Base-by-base conservation (phyloP, 2,113 vertebrate species). In the Tringa solitaria region DNA sequence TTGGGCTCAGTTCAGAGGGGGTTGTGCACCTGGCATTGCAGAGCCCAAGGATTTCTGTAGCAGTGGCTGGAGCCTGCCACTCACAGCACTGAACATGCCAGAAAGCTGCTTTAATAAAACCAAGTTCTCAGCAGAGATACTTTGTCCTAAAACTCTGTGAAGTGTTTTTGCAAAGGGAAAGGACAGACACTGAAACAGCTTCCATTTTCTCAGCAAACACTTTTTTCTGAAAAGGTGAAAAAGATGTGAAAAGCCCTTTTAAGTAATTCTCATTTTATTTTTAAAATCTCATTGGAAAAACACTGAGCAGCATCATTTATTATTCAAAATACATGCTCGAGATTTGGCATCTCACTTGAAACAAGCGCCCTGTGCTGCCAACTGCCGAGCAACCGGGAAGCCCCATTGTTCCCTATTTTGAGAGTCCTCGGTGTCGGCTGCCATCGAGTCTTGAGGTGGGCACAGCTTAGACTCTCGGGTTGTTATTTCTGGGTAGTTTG, bases 331-430 rank as follows among this genome's bases (percentile, higher is more conserved):
- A 45, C 26, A 39, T 17, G 22, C 32, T 65, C 7, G 23, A 8
- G 41, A 4, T 35, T 30, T 35, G 35, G 33, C 2, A 2, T 17
- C 14, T 75, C 22, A 17, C 11, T 35, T 45, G 60, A 45, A 43
- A 11, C 2, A 5, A 50, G 46, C 4, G 4, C 59, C 69, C 69
- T 6, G 80, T n/a, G 39, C 85, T 60, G 41, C 63, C 9, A 4
- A 22, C 41, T 39, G 73, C 78, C 0, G 5, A 73, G 46, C 19
- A 12, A 28, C 32, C 0, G 0, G 57, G 70, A 56, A 59, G 32
- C 30, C 28, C n/a, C 1, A 1, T 11, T 20, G 9, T 17, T 53
- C 24, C 60, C 24, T 26, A 5, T 4, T 89, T 9, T 0, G 35
- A 26, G 41, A 39, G 24, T 59, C 39, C 56, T n/a, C 3, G 0